Conservation (phyloP, 2,888 invertebrate genomes). For the Lucinisca nassula region DNA sequence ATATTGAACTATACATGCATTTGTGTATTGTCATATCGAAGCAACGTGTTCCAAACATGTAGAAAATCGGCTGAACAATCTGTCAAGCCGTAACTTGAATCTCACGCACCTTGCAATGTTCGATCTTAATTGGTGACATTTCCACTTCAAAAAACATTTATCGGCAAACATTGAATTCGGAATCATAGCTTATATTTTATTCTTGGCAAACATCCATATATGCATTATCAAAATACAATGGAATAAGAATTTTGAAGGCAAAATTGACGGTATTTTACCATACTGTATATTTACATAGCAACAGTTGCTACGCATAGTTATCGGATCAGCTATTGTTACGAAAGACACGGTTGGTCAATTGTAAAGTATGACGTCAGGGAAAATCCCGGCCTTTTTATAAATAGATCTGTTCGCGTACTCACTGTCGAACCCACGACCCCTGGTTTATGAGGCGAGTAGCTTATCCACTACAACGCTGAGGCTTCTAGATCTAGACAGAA, state of each 20-base stretch:
- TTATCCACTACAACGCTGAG: no score
- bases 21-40: conserved; percentile 62
- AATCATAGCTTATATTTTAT: background rate
- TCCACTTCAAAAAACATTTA: conserved; percentile 13
- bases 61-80: conserved; percentile 18
- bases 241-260: background rate
- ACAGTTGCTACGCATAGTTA: conserved; percentile 61
- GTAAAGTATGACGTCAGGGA: conserved; percentile 7
- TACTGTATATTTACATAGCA: conserved; percentile 68
- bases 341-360: background rate
- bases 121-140: background rate
- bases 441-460: no score
- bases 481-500: no score
- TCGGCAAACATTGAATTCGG: background rate
- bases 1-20: background rate
- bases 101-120: conserved; percentile 44
- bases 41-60: conserved; percentile 68
- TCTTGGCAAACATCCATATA: conserved; percentile 15
- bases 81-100: conserved; percentile 51
- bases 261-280: background rate
- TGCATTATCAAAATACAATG: background rate
- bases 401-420: no score
- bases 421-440: no score
- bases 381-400: background rate
- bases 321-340: background rate